Base-by-base conservation (phyloP, 2,888 invertebrate species). In the Rotaria socialis region DNA sequence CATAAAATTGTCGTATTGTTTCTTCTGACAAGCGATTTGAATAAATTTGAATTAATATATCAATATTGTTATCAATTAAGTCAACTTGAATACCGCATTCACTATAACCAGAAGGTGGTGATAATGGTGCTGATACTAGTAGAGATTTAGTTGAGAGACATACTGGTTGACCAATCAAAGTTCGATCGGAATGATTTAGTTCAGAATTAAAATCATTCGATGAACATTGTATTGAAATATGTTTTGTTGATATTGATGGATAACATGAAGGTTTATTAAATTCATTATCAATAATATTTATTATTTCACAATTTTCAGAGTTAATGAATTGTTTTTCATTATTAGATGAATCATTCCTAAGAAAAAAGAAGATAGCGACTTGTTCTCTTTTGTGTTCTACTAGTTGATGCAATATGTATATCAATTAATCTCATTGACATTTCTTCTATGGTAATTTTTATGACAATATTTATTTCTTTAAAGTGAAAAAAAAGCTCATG, bases 81-180 rank as follows among this genome's bases (percentile, higher is more conserved):
- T 75, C 80, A 47, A 80, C 47, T 80, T 80, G 80, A 24, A 47
- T n/a, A 80, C 80, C 47, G 47, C 80, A 47, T 43, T 80, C 80
- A 47, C n/a, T 47, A 67, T 67, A 67, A 19, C 67, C 67, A 35
- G 67, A 19, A 14, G 2, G 16, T 67, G 35, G 19, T 35, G 67
- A 35, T 19, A 67, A 19, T 35, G 35, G 16, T 67, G 35, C 35
- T 2, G 60, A n/a, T 27, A 27, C 27, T 27, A 60, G 2, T 14
- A 60, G 10, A 8, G 11, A 11, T 67, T 19, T 0, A 5, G 8
- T 67, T 1, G 35, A 35, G 16, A 4, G 0, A 35, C n/a, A 60
- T 60, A 11, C 5, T 16, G 10, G 5, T 35, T 35, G 35, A 41
- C 67, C 35, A 19, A 41, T 67, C 35, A 67, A 35, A 19, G 35